A percentile compares a stretch with the other conserved stretches of the same genome.
Conservation (phyloP, 1,140 invertebrate genomes). For the Anastrepha ludens region DNA sequence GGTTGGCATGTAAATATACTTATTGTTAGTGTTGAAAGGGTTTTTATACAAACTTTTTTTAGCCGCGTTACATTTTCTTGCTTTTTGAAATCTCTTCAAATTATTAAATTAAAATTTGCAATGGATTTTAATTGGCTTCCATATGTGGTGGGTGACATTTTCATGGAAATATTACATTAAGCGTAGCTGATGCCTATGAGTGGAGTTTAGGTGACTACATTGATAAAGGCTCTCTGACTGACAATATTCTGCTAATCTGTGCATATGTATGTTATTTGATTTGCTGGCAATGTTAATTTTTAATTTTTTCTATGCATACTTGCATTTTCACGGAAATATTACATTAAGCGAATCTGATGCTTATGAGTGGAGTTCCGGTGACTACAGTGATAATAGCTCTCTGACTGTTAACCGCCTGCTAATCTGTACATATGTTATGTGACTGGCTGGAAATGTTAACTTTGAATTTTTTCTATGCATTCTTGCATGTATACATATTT, state of each 20-base stretch:
- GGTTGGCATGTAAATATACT: conserved; percentile 38
- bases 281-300: not conserved
- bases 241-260: no score
- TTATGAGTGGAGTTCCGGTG: no score
- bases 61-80: not conserved
- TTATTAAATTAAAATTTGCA: conserved; percentile 19
- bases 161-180: no score
- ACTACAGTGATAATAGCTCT: no score
- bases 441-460: not conserved
- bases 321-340: no score
- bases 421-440: not conserved
- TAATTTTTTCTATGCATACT: not conserved
- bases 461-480: not conserved
- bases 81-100: conserved; percentile 7
- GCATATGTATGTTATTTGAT: not conserved
- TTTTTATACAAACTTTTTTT: not conserved
- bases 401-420: no score
- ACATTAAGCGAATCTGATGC: no score
- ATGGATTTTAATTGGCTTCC: conserved; percentile 4
- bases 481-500: not conserved
- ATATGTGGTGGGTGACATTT: not conserved
- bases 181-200: no score
- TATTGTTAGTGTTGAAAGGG: not conserved
- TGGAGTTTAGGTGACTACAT: no score
- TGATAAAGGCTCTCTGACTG: no score